Percentiles rank a stretch among this genome's conserved stretches.
These are phyloP conservation scores for Dicranocentrus wangi DNA, from an alignment of 2,888 invertebrate species.

Conservation along the genomic window DNA sequence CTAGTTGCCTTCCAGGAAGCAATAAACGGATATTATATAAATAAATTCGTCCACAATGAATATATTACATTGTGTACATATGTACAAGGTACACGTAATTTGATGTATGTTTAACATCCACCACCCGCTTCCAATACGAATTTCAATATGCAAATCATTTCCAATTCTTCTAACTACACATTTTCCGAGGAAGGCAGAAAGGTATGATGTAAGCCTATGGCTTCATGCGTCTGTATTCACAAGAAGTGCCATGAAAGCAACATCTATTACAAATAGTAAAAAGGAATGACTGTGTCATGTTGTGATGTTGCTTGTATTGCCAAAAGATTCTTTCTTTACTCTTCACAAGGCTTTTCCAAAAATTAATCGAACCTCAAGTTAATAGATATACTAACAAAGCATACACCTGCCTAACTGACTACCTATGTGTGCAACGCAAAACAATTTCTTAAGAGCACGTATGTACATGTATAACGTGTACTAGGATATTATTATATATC, in stretches of 20 bases:
- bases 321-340: conserved; percentile 44
- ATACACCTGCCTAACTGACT: too few relatives aligned
- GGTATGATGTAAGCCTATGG: not conserved
- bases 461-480: too few relatives aligned
- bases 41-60: not conserved
- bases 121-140: conserved; percentile 1
- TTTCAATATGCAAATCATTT: conserved; percentile 37
- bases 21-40: not conserved
- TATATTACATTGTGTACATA: not conserved
- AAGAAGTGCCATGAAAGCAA: conserved; percentile 11
- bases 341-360: conserved; percentile 42
- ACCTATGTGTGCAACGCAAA: too few relatives aligned
- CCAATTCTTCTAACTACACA: not conserved
- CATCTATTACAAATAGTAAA: conserved; percentile 7
- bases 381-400: too few relatives aligned
- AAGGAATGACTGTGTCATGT: conserved; percentile 25
- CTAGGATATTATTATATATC: too few relatives aligned
- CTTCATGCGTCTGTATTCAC: too few relatives aligned
- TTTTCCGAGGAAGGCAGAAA: not conserved
- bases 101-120: conserved; percentile 56
- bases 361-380: conserved; percentile 42
- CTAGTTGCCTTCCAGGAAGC: conserved; percentile 21
- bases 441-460: too few relatives aligned
- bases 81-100: conserved; percentile 15
- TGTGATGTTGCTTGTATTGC: conserved; percentile 31